Conservation (phyloP, 2,888 invertebrate species). For the Polydrusus pterygomalis region DNA sequence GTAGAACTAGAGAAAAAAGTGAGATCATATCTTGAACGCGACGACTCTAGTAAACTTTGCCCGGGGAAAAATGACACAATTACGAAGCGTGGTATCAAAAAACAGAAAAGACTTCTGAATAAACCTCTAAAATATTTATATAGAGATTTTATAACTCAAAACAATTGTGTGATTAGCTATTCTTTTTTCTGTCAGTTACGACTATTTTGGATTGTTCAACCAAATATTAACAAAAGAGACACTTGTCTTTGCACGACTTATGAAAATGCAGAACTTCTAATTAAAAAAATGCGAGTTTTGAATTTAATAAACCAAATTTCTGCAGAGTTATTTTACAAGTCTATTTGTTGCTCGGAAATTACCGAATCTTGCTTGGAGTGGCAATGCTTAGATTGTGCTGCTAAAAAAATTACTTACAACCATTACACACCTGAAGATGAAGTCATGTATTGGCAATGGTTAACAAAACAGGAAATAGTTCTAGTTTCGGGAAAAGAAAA, state of each 20-base stretch:
- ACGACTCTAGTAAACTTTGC: background rate
- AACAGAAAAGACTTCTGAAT: background rate
- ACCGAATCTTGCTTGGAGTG: slow-evolving; percentile 3
- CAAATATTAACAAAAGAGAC: slow-evolving; percentile 15
- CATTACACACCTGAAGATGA: background rate
- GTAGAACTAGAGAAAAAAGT: background rate
- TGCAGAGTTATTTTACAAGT: slow-evolving; percentile 2
- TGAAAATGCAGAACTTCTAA: slow-evolving; percentile 4
- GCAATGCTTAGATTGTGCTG: background rate
- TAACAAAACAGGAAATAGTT: slow-evolving; percentile 1
- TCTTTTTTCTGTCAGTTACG: slow-evolving; percentile 3
- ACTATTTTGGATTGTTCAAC: background rate
- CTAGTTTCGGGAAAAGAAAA: slow-evolving; percentile 15
- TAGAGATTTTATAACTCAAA: slow-evolving; percentile 1
- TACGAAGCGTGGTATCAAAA: no score
- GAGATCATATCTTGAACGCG: background rate
- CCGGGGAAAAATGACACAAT: background rate
- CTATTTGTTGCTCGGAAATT: slow-evolving; percentile 1
- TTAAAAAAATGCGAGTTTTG: slow-evolving; percentile 3
- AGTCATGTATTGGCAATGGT: slow-evolving; percentile 3
- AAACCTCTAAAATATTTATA: slow-evolving; percentile 1
- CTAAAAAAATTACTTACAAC: background rate
- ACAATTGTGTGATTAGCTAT: slow-evolving; percentile 5
- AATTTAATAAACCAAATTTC: slow-evolving; percentile 5
- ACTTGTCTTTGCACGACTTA: slow-evolving; percentile 11